phyloP scores from a whole-genome alignment of 2,113 vertebrate species.

The Albula goreensis region DNA sequence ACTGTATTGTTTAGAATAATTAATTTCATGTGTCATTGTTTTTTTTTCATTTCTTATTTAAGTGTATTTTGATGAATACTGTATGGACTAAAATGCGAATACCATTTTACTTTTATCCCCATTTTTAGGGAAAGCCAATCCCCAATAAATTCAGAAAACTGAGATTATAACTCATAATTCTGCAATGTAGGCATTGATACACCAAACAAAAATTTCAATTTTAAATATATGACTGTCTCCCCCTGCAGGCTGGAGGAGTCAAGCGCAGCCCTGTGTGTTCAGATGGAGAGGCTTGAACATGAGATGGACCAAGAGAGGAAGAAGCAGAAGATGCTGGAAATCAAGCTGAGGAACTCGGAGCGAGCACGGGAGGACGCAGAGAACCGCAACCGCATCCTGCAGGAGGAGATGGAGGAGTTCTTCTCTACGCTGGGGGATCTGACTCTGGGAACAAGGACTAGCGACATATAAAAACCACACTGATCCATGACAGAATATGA shows the following conservation, averaged over 20 bases:
- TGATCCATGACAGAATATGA: background rate
- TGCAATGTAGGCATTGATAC: too few relatives aligned
- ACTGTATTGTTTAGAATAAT: too few relatives aligned
- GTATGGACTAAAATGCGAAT: too few relatives aligned
- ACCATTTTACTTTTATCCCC: too few relatives aligned
- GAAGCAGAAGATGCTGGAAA: conserved; percentile 84
- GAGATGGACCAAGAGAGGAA: conserved; percentile 89
- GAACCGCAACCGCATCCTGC: conserved; percentile 85
- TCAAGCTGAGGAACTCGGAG: conserved; percentile 90
- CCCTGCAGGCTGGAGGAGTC: conserved; percentile 81
- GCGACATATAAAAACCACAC: conserved; percentile 52
- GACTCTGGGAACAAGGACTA: conserved; percentile 68
- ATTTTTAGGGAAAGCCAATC: too few relatives aligned
- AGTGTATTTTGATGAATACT: too few relatives aligned
- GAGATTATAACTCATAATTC: too few relatives aligned
- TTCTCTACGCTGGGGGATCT: conserved; percentile 87
- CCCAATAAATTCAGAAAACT: too few relatives aligned
- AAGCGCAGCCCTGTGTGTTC: conserved; percentile 73
- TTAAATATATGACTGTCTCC: background rate
- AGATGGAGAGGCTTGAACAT: conserved; percentile 79
- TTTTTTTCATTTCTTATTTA: too few relatives aligned
- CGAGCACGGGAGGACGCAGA: conserved; percentile 85
- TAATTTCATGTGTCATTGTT: too few relatives aligned
- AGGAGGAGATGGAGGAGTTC: conserved; percentile 95
- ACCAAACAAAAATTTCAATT: too few relatives aligned